Conservation (phyloP, 35 echinoderm and acorn worm genomes). For the Ophioderma brevispina region DNA sequence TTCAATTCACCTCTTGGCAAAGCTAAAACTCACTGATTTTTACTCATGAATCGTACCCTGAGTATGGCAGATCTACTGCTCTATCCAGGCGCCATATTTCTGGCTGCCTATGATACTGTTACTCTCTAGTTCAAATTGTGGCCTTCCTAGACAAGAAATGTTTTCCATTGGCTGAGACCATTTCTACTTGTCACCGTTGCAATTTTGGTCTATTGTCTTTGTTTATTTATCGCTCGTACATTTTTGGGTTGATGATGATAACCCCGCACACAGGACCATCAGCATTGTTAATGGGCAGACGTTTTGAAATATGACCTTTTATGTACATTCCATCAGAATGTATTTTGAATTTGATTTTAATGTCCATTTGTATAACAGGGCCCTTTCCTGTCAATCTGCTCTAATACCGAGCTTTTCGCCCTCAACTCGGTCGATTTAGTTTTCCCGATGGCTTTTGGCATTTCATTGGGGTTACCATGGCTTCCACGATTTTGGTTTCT, state of each 20-base stretch:
- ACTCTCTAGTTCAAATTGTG: background rate
- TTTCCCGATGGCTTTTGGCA: too few relatives aligned
- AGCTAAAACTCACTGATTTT: background rate
- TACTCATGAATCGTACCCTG: background rate
- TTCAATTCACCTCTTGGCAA: background rate
- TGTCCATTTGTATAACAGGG: background rate
- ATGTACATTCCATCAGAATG: background rate
- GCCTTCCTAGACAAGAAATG: background rate
- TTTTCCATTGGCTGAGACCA: background rate
- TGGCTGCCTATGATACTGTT: background rate
- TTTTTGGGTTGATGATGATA: background rate
- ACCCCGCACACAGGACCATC: background rate
- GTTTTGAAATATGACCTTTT: background rate
- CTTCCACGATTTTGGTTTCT: too few relatives aligned
- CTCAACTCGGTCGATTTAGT: too few relatives aligned
- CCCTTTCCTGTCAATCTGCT: too few relatives aligned
- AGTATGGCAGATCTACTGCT: background rate
- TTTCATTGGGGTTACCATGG: too few relatives aligned
- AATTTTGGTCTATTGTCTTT: background rate
- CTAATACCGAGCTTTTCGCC: too few relatives aligned
- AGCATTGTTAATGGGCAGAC: background rate
- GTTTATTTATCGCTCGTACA: background rate
- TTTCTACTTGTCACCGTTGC: background rate
- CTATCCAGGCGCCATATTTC: background rate
- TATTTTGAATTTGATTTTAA: background rate